Evolutionary conservation across 1,140 invertebrate genomes (phyloP), one percentile per base, ranked within the genome.

Genomic region (Drosophila nasuta): DNA sequence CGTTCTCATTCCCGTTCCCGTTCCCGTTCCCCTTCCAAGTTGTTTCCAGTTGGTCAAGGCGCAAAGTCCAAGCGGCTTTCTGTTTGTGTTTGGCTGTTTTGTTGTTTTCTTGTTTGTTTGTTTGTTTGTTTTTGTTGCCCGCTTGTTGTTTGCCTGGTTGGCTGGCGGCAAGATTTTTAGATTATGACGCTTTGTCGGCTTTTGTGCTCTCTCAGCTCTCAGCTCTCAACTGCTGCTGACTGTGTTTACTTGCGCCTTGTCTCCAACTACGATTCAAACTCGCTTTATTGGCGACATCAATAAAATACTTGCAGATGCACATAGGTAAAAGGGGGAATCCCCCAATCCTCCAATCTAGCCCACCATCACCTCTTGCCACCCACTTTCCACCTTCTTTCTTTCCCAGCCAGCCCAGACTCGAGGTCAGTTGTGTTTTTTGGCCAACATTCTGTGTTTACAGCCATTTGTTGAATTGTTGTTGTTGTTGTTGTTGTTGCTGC

Each of bases 91-190:
- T 17, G 45, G 43, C 35, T 3, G 10, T 38, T 25, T 25, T 38
- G 35, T 10, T 33, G 33, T 33, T 7, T 5, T 63, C 43, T 63
- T 45, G 54, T 58, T 49, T 56, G 20, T 25, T 28, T 66, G 67
- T 76, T 67, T 74, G 43, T 65, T 59, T 80, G 63, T 59, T 64
- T 76, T 49, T 28, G 7, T 65, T 54, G 64, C 58, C 20, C 20
- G 20, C 20, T 25, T 63, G 72, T 49, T 64, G 38, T 46, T 5
- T 49, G 20, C 17, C 17, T 46, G 59, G 28, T 45, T 46, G 69
- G 57, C 81, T 74, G 75, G 75, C 78, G 82, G 76, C 76, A 82
- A 82, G 75, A 81, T 81, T 76, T 79, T 82, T 73, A 76, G 82
- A 87, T 86, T 87, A 87, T 87, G 75, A 87, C 82, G 81, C 81